Evolutionary conservation across 2,113 vertebrate genomes (phyloP), one percentile per base, ranked within the genome.

Genomic region (Corvus moneduloides): DNA sequence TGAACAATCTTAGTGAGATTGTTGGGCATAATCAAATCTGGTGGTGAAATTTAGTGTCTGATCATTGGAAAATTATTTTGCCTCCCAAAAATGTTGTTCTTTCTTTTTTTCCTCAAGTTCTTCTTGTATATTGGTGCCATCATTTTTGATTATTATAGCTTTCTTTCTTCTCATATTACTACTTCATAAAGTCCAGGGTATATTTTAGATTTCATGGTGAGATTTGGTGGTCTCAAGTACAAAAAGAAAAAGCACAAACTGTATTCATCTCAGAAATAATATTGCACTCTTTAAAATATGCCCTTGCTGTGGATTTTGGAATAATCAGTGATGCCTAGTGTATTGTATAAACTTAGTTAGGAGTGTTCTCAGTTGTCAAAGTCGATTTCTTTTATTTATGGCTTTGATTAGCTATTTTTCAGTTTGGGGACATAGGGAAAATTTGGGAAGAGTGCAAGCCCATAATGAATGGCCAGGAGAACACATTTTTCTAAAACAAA

Each of bases 381-480:
- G 20, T 3, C 6, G 7, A 7, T 33, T 90, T 87, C 66, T 66
- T 87, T 92, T 62, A 69, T 80, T 84, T 79, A 80, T 77, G 89
- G 64, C 71, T 95, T 95, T 95, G 72, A 68, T 93, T 95, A 93
- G 74, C 91, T 92, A 81, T 78, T 96, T 91, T 77, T 97, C 82
- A 96, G 91, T 95, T 85, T 41, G 67, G 74, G 43, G 68, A 87
- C 37, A 94, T 1, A 56, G 85, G 87, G 89, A 95, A 87, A 84
- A 77, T 89, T 92, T 95, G 92, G 88, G 93, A 96, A 72, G 94
- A 94, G 87, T 89, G 81, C 55, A 54, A 86, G 72, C 68, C 94
- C 46, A 33, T 98, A 97, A 97, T 76, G 89, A 97, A 96, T 95
- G 93, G 74, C 87, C 83, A 93, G 73, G 85, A 96, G 66, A 97